Conservation (phyloP, 2,888 invertebrate species). For the Heteromyza rotundicornis region DNA sequence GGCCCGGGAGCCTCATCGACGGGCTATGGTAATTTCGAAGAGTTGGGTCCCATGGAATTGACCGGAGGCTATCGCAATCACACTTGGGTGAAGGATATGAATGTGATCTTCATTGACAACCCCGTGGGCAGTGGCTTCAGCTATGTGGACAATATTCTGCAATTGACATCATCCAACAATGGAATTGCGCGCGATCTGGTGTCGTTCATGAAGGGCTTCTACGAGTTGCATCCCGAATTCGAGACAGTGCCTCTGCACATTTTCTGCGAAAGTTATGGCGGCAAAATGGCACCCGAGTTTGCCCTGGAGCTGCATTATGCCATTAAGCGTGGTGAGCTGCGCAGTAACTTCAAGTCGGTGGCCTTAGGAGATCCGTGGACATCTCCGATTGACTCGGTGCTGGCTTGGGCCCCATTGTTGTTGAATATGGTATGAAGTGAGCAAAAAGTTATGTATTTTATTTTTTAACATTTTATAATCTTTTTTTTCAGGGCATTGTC, state of each 20-base stretch:
- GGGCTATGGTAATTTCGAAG: slow-evolving; percentile 86
- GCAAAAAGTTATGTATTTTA: not conserved
- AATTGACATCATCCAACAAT: slow-evolving; percentile 67
- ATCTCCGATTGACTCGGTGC: slow-evolving; percentile 82
- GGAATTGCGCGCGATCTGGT: slow-evolving; percentile 80
- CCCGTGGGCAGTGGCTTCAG: slow-evolving; percentile 90
- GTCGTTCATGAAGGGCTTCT: slow-evolving; percentile 73
- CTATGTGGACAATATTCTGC: slow-evolving; percentile 69
- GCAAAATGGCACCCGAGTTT: slow-evolving; percentile 90
- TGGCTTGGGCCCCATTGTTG: slow-evolving; percentile 83
- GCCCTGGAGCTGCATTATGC: slow-evolving; percentile 69
- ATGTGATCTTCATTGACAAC: slow-evolving; percentile 87
- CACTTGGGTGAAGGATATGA: slow-evolving; percentile 81
- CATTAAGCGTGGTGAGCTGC: slow-evolving; percentile 68
- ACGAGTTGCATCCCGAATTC: slow-evolving; percentile 72
- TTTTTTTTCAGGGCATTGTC: slow-evolving; percentile 67
- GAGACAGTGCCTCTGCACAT: slow-evolving; percentile 79
- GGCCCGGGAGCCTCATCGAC: slow-evolving; percentile 84
- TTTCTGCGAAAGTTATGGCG: slow-evolving; percentile 90
- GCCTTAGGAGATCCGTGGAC: slow-evolving; percentile 91
- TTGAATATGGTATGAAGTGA: slow-evolving; percentile 68
- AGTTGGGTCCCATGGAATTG: slow-evolving; percentile 77
- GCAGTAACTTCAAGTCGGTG: slow-evolving; percentile 77
- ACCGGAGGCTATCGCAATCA: slow-evolving; percentile 72
- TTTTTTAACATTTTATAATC: not conserved